phyloP scores from a whole-genome alignment of 2,797 vertebrate species.

The Poecilia velifera region DNA sequence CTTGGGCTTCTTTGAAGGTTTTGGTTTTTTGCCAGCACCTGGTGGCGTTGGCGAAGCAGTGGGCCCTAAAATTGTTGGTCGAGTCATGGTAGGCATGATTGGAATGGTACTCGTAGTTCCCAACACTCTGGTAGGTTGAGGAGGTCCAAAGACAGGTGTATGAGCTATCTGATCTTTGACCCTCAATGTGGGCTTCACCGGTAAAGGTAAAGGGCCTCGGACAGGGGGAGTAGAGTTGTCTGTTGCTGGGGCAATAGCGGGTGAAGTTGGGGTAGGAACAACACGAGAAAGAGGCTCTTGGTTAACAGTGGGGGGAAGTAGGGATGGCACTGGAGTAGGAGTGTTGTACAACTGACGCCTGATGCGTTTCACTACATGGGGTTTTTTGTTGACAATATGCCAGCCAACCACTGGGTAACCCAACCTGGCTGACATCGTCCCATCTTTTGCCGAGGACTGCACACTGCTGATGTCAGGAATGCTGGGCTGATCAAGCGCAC shows the following conservation, averaged over 20 bases:
- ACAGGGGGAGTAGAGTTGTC: constrained; percentile 89
- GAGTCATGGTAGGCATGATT: constrained; percentile 90
- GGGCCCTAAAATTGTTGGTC: constrained; percentile 86
- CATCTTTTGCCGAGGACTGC: constrained; percentile 90
- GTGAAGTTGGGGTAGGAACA: constrained; percentile 93
- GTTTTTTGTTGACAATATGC: constrained; percentile 97
- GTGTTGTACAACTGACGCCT: constrained; percentile 92
- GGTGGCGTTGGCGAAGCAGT: constrained; percentile 89
- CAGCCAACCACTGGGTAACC: constrained; percentile 95
- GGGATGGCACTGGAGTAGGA: constrained; percentile 85
- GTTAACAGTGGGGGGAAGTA: constrained; percentile 90
- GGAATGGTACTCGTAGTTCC: constrained; percentile 86
- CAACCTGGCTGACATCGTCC: constrained; percentile 90
- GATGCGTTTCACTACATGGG: constrained; percentile 87
- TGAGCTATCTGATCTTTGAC: constrained; percentile 90
- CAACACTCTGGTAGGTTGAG: constrained; percentile 90
- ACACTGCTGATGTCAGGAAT: constrained; percentile 92
- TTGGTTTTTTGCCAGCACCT: constrained; percentile 89
- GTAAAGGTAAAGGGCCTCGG: constrained; percentile 89
- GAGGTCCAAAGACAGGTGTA: constrained; percentile 90
- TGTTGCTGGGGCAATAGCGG: constrained; percentile 90
- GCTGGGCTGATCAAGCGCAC: constrained; percentile 89
- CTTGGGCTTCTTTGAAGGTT: constrained; percentile 86
- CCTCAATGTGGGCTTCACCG: constrained; percentile 92
- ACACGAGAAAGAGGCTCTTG: constrained; percentile 90